A percentile compares a stretch with the other conserved stretches of the same genome.
Conservation (phyloP, 2,888 invertebrate genomes). For the Pristionchus fissidentatus region DNA sequence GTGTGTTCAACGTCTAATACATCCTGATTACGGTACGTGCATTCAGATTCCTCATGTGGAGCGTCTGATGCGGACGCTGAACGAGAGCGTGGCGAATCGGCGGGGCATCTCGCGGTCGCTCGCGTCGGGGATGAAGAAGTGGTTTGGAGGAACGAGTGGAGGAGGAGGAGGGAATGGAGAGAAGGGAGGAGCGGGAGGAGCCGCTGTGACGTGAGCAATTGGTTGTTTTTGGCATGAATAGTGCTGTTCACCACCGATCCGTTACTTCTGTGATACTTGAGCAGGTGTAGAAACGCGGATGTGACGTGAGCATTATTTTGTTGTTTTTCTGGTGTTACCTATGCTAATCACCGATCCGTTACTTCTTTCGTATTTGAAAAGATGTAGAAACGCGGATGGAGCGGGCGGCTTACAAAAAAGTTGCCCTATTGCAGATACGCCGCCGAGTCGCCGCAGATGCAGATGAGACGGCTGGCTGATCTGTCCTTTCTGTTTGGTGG, state of each 20-base stretch:
- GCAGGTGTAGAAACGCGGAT: slow-evolving; percentile 15
- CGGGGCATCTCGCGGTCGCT: slow-evolving; percentile 54
- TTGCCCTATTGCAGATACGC: slow-evolving; percentile 73
- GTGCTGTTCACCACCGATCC: background rate
- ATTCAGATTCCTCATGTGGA: slow-evolving; percentile 88
- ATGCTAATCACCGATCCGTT: no score
- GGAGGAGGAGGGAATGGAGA: background rate
- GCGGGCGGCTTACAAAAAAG: background rate
- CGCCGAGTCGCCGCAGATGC: slow-evolving; percentile 85
- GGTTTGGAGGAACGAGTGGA: slow-evolving; percentile 50
- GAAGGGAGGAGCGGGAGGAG: slow-evolving; percentile 11
- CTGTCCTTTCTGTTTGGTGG: slow-evolving; percentile 91
- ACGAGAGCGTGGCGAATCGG: slow-evolving; percentile 82
- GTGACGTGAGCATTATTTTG: background rate
- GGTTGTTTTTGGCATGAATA: no score
- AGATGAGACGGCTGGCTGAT: slow-evolving; percentile 92
- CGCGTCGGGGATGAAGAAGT: slow-evolving; percentile 55
- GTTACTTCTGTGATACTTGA: background rate
- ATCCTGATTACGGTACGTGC: background rate
- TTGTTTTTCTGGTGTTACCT: no score
- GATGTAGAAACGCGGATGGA: background rate
- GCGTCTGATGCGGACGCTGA: slow-evolving; percentile 84
- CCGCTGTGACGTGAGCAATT: background rate
- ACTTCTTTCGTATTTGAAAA: no score
- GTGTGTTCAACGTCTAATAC: no score